phyloP scores from a whole-genome alignment of 1,140 invertebrate genomes.

The Drosophila ananassae region DNA sequence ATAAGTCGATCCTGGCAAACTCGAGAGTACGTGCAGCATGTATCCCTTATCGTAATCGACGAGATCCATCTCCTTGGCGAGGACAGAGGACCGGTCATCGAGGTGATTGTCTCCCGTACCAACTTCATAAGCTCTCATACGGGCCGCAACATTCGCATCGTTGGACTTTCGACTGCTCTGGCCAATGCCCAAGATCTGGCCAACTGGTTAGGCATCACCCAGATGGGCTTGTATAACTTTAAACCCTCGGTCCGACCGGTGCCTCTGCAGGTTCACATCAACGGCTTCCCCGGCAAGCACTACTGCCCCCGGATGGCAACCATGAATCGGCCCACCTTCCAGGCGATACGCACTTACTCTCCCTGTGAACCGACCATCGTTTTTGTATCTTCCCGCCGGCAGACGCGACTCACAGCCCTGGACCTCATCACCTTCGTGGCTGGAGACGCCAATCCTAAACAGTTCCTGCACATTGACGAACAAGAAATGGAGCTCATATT shows the following conservation, averaged over 20 bases:
- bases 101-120: constrained; percentile 93
- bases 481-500: constrained; percentile 92
- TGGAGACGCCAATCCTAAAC: constrained; percentile 95
- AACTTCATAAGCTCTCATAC: constrained; percentile 97
- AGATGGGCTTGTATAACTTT: constrained; percentile 98
- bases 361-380: constrained; percentile 95
- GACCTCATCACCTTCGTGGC: constrained; percentile 98
- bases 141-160: constrained; percentile 90
- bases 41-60: constrained; percentile 98
- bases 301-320: constrained; percentile 99
- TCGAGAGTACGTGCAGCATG: constrained; percentile 96
- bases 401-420: constrained; percentile 98
- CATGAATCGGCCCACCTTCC: constrained; percentile 99
- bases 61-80: constrained; percentile 99
- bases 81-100: constrained; percentile 93
- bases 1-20: constrained; percentile 99
- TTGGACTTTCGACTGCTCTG: constrained; percentile 98
- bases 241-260: constrained; percentile 98
- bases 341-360: constrained; percentile 97
- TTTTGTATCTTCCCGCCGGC: constrained; percentile 98
- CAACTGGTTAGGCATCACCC: constrained; percentile 96
- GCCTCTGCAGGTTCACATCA: constrained; percentile 97
- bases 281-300: constrained; percentile 94
- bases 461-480: constrained; percentile 96
- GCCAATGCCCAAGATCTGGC: constrained; percentile 98